A percentile compares a stretch with the other conserved stretches of the same genome.
Evolutionary conservation across 2,888 invertebrate species (phyloP).

Genomic region (Argyresthia albistria): DNA sequence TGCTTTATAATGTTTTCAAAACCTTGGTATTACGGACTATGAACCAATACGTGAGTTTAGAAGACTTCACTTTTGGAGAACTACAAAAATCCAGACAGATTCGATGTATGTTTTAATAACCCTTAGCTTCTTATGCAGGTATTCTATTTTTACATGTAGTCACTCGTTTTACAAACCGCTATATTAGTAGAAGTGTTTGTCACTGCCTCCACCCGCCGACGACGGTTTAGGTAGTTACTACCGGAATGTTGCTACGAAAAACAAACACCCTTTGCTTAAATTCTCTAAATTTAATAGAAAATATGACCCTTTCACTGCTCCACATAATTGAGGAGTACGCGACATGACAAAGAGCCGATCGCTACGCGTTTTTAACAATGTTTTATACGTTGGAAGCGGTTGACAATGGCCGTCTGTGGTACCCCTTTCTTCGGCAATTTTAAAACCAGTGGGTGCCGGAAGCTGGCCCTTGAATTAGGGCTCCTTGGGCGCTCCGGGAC

Average conservation of each 20-base stretch:
- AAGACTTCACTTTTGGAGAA: no score
- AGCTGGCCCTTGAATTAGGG: slow-evolving; percentile 56
- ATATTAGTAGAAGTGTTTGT: neutral
- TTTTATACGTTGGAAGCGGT: slow-evolving; percentile 67
- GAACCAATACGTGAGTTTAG: no score
- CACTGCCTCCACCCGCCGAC: no score
- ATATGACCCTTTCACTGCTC: slow-evolving; percentile 70
- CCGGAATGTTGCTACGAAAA: neutral
- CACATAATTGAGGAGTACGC: slow-evolving; percentile 67
- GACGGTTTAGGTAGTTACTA: neutral
- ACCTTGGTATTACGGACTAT: neutral
- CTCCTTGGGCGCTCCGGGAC: slow-evolving; percentile 54
- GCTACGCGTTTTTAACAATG: slow-evolving; percentile 60
- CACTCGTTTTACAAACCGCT: neutral
- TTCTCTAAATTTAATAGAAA: slow-evolving; percentile 67
- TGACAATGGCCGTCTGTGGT: slow-evolving; percentile 51
- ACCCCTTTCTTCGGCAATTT: slow-evolving; percentile 70
- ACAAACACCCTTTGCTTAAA: neutral
- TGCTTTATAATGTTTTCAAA: no score
- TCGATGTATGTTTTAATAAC: neutral
- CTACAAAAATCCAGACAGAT: no score
- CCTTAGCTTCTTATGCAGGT: neutral
- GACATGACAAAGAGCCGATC: slow-evolving; percentile 56
- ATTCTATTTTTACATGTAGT: neutral
- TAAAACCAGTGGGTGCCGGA: slow-evolving; percentile 62